Percentiles rank a stretch among this genome's conserved stretches.
Evolutionary conservation across 2,113 vertebrate genomes (phyloP).

Genomic region (Syngnathus scovelli): DNA sequence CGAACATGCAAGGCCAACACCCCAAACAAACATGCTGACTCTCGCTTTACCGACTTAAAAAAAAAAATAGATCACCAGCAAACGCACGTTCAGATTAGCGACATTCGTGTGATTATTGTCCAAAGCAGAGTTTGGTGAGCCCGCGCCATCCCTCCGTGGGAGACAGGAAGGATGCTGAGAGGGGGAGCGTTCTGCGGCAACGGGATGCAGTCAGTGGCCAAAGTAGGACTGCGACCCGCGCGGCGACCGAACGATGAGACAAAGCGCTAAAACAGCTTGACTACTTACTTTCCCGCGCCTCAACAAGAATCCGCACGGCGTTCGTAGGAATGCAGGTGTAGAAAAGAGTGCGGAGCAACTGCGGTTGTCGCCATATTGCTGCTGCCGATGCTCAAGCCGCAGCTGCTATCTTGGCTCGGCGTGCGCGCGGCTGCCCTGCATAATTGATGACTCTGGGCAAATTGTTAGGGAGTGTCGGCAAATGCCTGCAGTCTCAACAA

Average conservation of each 20-base stretch:
- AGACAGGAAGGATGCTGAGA: slow-evolving; percentile 63
- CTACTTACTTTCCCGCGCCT: slow-evolving; percentile 74
- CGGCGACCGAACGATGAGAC: slow-evolving; percentile 30
- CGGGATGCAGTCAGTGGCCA: slow-evolving; percentile 69
- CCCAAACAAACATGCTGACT: slow-evolving; percentile 45
- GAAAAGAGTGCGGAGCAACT: slow-evolving; percentile 81
- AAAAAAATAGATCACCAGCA: not conserved
- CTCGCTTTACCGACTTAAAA: not conserved
- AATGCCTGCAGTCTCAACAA: slow-evolving; percentile 63
- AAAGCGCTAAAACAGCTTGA: slow-evolving; percentile 42
- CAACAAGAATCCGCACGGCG: slow-evolving; percentile 75
- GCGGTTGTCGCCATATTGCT: slow-evolving; percentile 89
- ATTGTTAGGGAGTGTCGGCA: slow-evolving; percentile 77
- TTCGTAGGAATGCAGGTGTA: slow-evolving; percentile 75
- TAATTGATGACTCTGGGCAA: slow-evolving; percentile 86
- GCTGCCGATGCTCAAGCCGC: slow-evolving; percentile 50
- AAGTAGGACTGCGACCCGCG: slow-evolving; percentile 35
- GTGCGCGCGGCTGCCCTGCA: slow-evolving; percentile 79
- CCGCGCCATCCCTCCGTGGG: slow-evolving; percentile 5
- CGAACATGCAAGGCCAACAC: slow-evolving; percentile 68
- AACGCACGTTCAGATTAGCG: not conserved
- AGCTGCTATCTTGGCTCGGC: slow-evolving; percentile 67
- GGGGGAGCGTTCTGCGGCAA: slow-evolving; percentile 81
- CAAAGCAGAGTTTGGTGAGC: not conserved
- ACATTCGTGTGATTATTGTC: not conserved